Conservation (phyloP, 2,888 invertebrate genomes). For the Lycia hirtaria region DNA sequence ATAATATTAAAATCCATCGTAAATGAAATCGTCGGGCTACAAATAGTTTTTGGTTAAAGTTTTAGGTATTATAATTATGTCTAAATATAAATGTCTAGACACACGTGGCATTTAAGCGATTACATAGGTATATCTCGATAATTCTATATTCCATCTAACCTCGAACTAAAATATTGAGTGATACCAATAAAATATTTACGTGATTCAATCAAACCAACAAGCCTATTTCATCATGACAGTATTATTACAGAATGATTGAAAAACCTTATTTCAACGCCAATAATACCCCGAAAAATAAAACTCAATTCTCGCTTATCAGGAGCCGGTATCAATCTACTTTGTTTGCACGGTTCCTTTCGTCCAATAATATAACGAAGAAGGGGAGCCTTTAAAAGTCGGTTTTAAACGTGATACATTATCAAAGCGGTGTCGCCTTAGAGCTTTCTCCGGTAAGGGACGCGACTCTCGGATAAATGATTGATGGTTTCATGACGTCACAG, state of each 20-base stretch:
- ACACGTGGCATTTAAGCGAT: too few species aligned
- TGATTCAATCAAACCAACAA: conserved; percentile 8
- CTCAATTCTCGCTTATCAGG: conserved; percentile 69
- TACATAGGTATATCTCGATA: too few species aligned
- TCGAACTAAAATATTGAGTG: too few species aligned
- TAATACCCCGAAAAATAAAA: conserved; percentile 58
- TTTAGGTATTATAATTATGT: too few species aligned
- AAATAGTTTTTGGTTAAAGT: too few species aligned
- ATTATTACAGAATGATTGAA: conserved; percentile 14
- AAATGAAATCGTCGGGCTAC: too few species aligned
- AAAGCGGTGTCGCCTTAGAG: conserved; percentile 76
- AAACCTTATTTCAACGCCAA: conserved; percentile 17
- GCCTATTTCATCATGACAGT: conserved; percentile 4
- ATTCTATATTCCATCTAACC: too few species aligned
- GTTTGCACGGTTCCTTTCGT: conserved; percentile 68
- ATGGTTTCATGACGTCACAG: conserved; percentile 64
- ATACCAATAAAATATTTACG: too few species aligned
- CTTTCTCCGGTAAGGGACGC: conserved; percentile 75
- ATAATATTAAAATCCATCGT: too few species aligned
- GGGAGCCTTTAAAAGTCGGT: conserved; percentile 73
- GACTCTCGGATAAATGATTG: conserved; percentile 80
- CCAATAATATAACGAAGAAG: conserved; percentile 61
- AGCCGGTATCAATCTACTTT: conserved; percentile 78
- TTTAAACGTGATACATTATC: conserved; percentile 82
- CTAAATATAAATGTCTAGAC: too few species aligned